Evolutionary conservation across 1,140 invertebrate species (phyloP).

Genomic region (Sarcophaga bullata): DNA sequence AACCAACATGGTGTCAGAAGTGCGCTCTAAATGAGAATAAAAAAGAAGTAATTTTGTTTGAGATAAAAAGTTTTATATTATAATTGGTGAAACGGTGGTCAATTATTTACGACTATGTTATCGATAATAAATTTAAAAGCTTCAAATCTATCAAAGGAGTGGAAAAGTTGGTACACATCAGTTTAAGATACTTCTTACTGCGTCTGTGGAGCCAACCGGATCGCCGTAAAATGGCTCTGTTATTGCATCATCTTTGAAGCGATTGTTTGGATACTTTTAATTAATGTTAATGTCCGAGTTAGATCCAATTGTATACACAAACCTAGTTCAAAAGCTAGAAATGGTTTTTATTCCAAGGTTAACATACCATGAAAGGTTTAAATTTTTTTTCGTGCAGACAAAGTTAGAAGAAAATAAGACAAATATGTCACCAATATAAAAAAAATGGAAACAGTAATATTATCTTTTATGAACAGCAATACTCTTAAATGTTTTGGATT

Average conservation of each 20-base stretch:
- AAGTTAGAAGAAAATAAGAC: slow-evolving; percentile 45
- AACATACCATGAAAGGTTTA: slow-evolving; percentile 50
- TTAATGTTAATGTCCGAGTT: slow-evolving; percentile 44
- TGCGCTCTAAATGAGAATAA: too few relatives aligned
- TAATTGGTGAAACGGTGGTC: background rate
- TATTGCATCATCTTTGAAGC: slow-evolving; percentile 49
- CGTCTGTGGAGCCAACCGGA: slow-evolving; percentile 44
- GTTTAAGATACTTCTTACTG: slow-evolving; percentile 48
- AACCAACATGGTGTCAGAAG: too few relatives aligned
- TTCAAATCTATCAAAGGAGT: slow-evolving; percentile 43
- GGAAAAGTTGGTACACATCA: slow-evolving; percentile 48
- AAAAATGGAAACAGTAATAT: slow-evolving; percentile 43
- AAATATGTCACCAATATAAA: slow-evolving; percentile 49
- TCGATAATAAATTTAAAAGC: slow-evolving; percentile 42
- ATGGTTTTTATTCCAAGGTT: slow-evolving; percentile 48
- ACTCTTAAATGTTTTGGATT: slow-evolving; percentile 35
- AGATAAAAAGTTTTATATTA: too few relatives aligned
- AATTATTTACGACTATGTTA: slow-evolving; percentile 13
- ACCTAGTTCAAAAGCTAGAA: slow-evolving; percentile 47
- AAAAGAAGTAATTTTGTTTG: too few relatives aligned
- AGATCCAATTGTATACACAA: slow-evolving; percentile 36
- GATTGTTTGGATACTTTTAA: slow-evolving; percentile 49
- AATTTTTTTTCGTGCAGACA: slow-evolving; percentile 52
- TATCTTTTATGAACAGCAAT: slow-evolving; percentile 16
- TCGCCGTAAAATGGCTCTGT: slow-evolving; percentile 49